Percentiles rank a stretch among this genome's conserved stretches.
phyloP scores from a whole-genome alignment of 2,113 vertebrate species.

The Cheirogaleus medius region DNA sequence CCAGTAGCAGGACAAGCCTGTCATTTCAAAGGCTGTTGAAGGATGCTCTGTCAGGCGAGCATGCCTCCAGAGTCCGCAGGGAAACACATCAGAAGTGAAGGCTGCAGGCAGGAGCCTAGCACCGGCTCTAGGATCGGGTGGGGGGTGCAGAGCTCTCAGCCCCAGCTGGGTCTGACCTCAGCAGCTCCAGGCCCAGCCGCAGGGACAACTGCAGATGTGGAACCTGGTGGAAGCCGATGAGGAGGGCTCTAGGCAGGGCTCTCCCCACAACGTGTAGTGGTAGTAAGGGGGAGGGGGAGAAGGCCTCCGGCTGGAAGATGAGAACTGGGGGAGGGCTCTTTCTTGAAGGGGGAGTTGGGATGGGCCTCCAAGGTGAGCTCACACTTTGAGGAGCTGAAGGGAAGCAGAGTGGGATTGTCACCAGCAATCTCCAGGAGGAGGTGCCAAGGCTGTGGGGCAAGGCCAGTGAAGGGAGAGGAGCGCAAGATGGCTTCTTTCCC shows the following conservation, averaged over 20 bases:
- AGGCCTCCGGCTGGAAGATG: neutral
- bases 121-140: neutral
- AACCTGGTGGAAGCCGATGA: neutral
- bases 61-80: neutral
- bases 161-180: neutral
- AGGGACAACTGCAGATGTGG: fast-evolving
- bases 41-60: too few species aligned
- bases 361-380: neutral
- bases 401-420: fast-evolving
- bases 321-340: too few species aligned
- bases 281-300: too few species aligned
- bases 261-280: neutral
- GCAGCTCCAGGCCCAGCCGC: neutral
- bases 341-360: fast-evolving
- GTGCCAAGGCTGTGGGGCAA: fast-evolving
- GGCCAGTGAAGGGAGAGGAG: fast-evolving
- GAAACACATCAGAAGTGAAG: neutral
- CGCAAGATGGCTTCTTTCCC: too few species aligned
- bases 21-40: neutral
- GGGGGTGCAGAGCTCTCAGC: neutral
- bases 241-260: neutral
- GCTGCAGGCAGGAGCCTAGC: neutral
- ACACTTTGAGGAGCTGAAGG: neutral
- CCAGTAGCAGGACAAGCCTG: fast-evolving
- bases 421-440: neutral